Evolutionary conservation across 2,797 vertebrate genomes (phyloP), one percentile per base, ranked within the genome.

Genomic region (Danio tinwini): DNA sequence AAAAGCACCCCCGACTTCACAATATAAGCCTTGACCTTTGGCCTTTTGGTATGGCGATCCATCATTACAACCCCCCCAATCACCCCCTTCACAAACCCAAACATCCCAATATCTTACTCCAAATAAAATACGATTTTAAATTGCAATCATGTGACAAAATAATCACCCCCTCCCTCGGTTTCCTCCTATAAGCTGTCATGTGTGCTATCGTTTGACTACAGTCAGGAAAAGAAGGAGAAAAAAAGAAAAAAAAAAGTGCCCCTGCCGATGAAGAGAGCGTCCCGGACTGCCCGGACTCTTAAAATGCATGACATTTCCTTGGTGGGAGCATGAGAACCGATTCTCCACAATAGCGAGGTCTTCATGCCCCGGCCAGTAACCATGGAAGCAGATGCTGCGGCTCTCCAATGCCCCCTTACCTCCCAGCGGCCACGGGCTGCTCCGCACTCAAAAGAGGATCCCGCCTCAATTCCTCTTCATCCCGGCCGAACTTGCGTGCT

Each of bases 361-460:
- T 95, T 94, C 96, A 96, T 97, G 95, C 94, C 94, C 94, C 95
- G 95, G 95, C 93, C 96, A 78, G 97, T 99, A 95, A 97, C 97
- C 98, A 98, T 98, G 97, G 97, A 96, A 98, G 96, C 97, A 97
- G 97, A 97, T 97, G 97, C 96, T 91, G 94, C 93, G 94, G 95
- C 92, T 94, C 95, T 79, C 92, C 92, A 79, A 94, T 93, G 94
- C 95, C 29, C 96, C 95, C 97, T 98, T 97, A 98, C 97, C 98
- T 98, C 97, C 96, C 95, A 95, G 96, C 95, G 96, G 96, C 95
- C 93, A 94, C 90, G 93, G 95, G 96, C 96, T 95, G 96, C 95
- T 96, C 94, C 93, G 91, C 95, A 94, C 95, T 97, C 96, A 98
- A 96, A 95, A 95, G 93, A 93, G 95, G 93, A 93, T 93, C 87